phyloP scores from a whole-genome alignment of 53 echinoderm and acorn worm genomes.

The Echinarachnius parma region DNA sequence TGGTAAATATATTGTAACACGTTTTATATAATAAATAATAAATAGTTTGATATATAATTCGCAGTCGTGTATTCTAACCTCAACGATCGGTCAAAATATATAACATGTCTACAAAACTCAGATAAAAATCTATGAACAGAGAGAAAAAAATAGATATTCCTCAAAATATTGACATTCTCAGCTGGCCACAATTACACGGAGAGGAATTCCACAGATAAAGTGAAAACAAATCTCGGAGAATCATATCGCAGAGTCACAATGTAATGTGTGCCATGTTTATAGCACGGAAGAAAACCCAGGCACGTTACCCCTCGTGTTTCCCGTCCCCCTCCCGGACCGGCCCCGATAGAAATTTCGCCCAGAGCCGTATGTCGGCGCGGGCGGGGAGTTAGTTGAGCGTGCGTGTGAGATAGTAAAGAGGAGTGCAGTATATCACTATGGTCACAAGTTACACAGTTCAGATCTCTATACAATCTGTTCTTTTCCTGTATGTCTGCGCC shows the following conservation, averaged over 20 bases:
- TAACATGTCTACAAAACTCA: background rate
- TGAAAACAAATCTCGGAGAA: too few species aligned
- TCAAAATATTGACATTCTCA: conserved; percentile 10
- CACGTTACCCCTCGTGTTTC: background rate
- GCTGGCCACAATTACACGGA: conserved; percentile 36
- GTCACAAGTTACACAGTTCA: too few species aligned
- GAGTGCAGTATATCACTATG: too few species aligned
- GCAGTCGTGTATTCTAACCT: too few species aligned
- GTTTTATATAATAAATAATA: too few species aligned
- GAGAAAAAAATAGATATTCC: conserved; percentile 4
- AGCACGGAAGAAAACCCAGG: background rate
- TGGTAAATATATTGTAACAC: too few species aligned
- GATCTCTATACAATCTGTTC: too few species aligned
- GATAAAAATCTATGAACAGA: conserved; percentile 5
- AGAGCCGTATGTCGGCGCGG: conserved; percentile 31
- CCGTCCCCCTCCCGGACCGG: conserved; percentile 17
- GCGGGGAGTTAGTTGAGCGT: conserved; percentile 13
- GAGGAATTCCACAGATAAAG: too few species aligned
- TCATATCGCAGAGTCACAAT: too few species aligned
- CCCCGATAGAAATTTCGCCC: conserved; percentile 30
- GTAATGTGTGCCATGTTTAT: conserved; percentile 1
- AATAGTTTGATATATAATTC: too few species aligned
- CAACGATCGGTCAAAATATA: background rate
- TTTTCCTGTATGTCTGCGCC: too few species aligned
- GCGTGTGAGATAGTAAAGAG: too few species aligned